Evolutionary conservation across 2,797 vertebrate species (phyloP), one percentile per base, ranked within the genome.

Genomic region (Botia kubotai): DNA sequence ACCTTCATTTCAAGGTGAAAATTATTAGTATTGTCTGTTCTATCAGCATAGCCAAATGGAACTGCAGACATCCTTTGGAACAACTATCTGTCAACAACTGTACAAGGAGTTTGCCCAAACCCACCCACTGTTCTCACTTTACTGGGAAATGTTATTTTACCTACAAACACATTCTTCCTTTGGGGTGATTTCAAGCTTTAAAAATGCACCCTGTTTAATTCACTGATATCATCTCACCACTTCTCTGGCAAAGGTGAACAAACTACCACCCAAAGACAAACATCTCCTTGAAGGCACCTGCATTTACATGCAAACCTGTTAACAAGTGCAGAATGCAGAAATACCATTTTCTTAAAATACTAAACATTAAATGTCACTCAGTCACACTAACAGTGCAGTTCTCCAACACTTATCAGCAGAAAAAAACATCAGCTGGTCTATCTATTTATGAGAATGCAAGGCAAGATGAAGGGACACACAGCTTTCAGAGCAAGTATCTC

Each of bases 311-410:
- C 50, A 43, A 43, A 80, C 72, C 76, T 43, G 69, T 65, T 58
- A 84, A 82, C 53, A 36, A 77, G n/a, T 17, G 23, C 50, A 53
- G 68, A 77, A 74, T 62, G 36, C 63, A 46, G 68, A 80, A 29
- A 66, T n/a, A 26, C 72, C 78, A 87, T 87, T 83, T 87, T 81
- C 55, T 82, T 73, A 53, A 80, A 75, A 75, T 63, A 71, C 71
- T 68, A 57, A 72, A 72, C 72, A 60, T n/a, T 46, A 55, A 72
- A 72, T 29, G 70, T 72, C 72, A 75, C 33, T 23, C 17, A 83
- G 66, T 82, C 75, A 62, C 50, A 65, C 81, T 19, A 77, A 70
- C 36, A 23, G 53, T 14, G 75, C 65, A 70, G 79, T 81, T 70
- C 29, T 36, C 48, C 33, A 4, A 21, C 29, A 66, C 33, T 10